phyloP scores from a whole-genome alignment of 1,140 invertebrate species.

The Bursaphelenchus mucronatus region DNA sequence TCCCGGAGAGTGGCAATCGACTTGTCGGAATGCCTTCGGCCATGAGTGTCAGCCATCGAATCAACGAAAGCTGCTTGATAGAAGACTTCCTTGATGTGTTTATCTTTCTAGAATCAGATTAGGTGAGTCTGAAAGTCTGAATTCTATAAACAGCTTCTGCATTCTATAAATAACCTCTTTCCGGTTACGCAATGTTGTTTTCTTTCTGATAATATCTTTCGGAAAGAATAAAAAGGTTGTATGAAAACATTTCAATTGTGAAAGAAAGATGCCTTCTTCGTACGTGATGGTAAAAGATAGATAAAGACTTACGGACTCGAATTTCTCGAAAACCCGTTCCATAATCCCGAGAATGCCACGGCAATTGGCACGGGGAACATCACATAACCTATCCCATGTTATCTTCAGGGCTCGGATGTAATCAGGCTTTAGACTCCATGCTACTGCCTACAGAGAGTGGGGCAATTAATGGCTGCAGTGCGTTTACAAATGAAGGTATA shows the following conservation, averaged over 20 bases:
- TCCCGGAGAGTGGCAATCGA: constrained; percentile 55
- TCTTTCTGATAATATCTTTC: too few relatives aligned
- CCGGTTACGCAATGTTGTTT: too few relatives aligned
- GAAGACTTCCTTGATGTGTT: constrained; percentile 47
- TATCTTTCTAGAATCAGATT: constrained; percentile 50
- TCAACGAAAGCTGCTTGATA: constrained; percentile 55
- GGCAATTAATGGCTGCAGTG: not conserved
- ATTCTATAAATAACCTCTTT: constrained; percentile 22
- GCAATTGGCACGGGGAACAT: constrained; percentile 49
- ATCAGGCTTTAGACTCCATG: constrained; percentile 47
- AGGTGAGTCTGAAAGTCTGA: too few relatives aligned
- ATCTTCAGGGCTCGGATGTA: constrained; percentile 53
- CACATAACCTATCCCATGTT: constrained; percentile 50
- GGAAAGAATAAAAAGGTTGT: constrained; percentile 1
- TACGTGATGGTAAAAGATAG: not conserved
- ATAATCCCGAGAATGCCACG: constrained; percentile 56
- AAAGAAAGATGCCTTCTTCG: constrained; percentile 2
- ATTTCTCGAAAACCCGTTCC: constrained; percentile 56
- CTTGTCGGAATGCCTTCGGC: constrained; percentile 29
- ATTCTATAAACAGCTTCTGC: too few relatives aligned
- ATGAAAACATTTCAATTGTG: not conserved
- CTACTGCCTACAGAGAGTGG: constrained; percentile 26
- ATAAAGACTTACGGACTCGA: constrained; percentile 41
- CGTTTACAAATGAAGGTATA: constrained; percentile 1
- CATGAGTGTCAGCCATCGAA: constrained; percentile 42